Percentiles rank a stretch among this genome's conserved stretches.
phyloP scores from a whole-genome alignment of 1,140 invertebrate species.

The Drosophila santomea region DNA sequence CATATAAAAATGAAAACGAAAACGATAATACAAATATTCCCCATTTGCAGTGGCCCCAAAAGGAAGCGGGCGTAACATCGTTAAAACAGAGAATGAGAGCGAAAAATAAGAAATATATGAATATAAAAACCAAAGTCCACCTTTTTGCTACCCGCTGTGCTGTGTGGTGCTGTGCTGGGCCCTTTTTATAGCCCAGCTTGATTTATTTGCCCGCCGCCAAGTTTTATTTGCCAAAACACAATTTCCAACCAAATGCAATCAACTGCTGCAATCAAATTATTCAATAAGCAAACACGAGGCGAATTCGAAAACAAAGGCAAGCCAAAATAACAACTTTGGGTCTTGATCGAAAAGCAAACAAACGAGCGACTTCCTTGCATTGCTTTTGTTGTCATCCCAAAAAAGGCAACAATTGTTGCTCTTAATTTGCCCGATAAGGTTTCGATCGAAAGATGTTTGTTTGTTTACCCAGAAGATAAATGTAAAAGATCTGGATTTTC shows the following conservation, averaged over 20 bases:
- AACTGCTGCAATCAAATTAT: constrained; percentile 54
- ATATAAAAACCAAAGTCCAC: constrained; percentile 12
- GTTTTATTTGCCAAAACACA: constrained; percentile 53
- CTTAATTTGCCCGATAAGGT: constrained; percentile 8
- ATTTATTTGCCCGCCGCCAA: constrained; percentile 63
- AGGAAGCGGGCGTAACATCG: constrained; percentile 76
- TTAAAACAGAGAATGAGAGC: constrained; percentile 55
- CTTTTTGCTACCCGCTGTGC: constrained; percentile 36
- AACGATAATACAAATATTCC: constrained; percentile 4
- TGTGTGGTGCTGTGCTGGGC: constrained; percentile 22
- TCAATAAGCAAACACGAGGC: constrained; percentile 35
- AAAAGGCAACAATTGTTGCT: constrained; percentile 14
- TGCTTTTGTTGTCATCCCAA: constrained; percentile 11
- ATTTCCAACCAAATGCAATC: constrained; percentile 60
- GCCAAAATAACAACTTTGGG: constrained; percentile 19
- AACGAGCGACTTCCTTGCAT: constrained; percentile 17
- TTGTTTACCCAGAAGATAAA: background rate
- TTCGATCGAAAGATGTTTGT: too few species aligned
- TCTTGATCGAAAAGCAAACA: constrained; percentile 14
- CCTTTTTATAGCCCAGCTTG: constrained; percentile 54
- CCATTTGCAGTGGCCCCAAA: constrained; percentile 42
- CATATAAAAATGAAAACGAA: too few species aligned
- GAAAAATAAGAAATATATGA: constrained; percentile 12
- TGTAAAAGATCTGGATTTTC: background rate
- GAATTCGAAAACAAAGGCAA: constrained; percentile 28